phyloP scores from a whole-genome alignment of 2,888 invertebrate species.

The Cephus nigrinus region DNA sequence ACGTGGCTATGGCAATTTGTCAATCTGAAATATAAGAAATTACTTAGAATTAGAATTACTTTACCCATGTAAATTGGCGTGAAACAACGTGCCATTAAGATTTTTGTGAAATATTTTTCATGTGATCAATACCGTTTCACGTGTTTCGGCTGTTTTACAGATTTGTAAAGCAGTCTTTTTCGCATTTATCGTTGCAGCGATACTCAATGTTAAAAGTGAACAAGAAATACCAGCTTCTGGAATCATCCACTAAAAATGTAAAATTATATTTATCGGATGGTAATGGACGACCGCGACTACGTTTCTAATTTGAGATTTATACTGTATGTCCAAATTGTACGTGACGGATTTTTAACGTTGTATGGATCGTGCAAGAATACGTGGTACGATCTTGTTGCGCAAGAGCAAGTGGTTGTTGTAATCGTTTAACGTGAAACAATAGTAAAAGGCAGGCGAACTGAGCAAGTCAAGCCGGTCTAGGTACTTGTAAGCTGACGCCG shows the following conservation, averaged over 20 bases:
- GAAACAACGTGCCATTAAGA: not conserved
- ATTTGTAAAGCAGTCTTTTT: not conserved
- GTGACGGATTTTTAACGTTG: not conserved
- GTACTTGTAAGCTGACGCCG: slow-evolving; percentile 19
- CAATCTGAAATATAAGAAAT: slow-evolving; percentile 46
- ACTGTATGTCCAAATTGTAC: not conserved
- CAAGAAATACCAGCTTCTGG: not conserved
- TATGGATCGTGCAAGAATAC: not conserved
- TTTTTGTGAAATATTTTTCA: not conserved
- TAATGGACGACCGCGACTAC: not conserved
- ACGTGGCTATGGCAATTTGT: slow-evolving; percentile 36
- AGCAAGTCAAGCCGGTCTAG: slow-evolving; percentile 4
- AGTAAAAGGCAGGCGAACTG: slow-evolving; percentile 32
- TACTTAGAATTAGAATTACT: not conserved
- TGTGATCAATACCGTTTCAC: not conserved
- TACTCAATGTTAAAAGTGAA: not conserved
- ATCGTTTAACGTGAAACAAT: slow-evolving; percentile 48
- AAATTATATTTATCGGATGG: not conserved
- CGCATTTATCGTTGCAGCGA: not conserved
- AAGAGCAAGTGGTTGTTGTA: slow-evolving; percentile 28
- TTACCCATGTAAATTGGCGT: not conserved
- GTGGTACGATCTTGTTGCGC: not conserved
- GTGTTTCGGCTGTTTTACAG: not conserved
- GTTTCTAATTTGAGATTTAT: not conserved
- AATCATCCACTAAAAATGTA: not conserved